phyloP scores from a whole-genome alignment of 2,888 invertebrate species.

The Pachydiplax longipennis region DNA sequence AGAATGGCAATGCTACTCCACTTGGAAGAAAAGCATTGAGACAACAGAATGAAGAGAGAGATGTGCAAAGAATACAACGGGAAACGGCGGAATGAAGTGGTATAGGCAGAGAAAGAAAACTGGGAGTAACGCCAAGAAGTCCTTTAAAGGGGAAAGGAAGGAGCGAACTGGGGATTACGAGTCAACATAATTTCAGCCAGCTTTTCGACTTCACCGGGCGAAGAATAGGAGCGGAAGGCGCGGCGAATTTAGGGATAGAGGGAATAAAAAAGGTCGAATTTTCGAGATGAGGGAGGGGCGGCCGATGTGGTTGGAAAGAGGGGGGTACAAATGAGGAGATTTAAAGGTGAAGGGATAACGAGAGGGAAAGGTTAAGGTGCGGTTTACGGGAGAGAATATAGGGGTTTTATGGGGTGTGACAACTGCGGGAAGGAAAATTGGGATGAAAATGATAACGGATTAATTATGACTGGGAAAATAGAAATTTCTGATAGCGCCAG shows the following conservation, averaged over 20 bases:
- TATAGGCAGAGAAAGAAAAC: neutral
- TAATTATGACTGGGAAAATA: too few relatives aligned
- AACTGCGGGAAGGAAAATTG: too few relatives aligned
- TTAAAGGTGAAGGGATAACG: neutral
- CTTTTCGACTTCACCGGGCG: neutral
- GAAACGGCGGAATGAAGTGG: neutral
- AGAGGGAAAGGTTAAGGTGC: neutral
- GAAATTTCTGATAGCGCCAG: too few relatives aligned
- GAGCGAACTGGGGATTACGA: conserved; percentile 47
- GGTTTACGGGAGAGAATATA: neutral
- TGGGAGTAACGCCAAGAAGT: neutral
- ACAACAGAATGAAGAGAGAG: conserved; percentile 46
- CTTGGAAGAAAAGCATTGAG: conserved; percentile 44
- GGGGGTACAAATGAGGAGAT: neutral
- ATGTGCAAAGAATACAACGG: conserved; percentile 40
- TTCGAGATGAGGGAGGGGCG: neutral
- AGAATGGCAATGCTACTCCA: conserved; percentile 49
- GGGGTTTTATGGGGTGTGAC: too few relatives aligned
- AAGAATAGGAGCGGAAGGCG: neutral
- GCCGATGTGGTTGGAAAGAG: neutral
- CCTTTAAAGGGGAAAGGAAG: conserved; percentile 45
- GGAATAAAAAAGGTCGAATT: neutral
- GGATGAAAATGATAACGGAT: too few relatives aligned
- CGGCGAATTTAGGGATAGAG: neutral
- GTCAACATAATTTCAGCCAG: conserved; percentile 42